These are phyloP conservation scores for Agrenia bidenticulata DNA, from an alignment of 2,888 invertebrate genomes.

Conservation along the genomic window DNA sequence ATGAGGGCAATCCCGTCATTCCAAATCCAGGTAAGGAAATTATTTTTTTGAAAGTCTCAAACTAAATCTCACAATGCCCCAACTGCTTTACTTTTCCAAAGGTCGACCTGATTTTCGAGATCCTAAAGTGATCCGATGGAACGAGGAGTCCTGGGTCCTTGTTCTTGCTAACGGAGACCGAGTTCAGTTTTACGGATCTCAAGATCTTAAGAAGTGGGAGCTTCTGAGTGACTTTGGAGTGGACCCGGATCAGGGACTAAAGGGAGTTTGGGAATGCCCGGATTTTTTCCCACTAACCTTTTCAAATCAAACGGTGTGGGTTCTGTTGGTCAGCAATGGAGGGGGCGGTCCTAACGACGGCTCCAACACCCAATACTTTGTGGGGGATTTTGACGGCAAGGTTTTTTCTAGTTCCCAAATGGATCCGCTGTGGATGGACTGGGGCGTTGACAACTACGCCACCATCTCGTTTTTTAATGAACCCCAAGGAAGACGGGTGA, in stretches of 20 bases:
- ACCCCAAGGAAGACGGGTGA: conserved; percentile 23
- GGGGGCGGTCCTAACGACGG: conserved; percentile 47
- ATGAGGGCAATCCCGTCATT: conserved; percentile 43
- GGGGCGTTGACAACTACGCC: conserved; percentile 51
- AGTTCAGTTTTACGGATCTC: conserved; percentile 37
- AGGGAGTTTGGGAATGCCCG: conserved; percentile 50
- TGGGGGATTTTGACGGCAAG: conserved; percentile 42
- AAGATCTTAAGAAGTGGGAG: conserved; percentile 40
- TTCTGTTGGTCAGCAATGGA: conserved; percentile 42
- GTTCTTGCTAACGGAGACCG: conserved; percentile 39
- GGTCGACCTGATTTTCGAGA: conserved; percentile 43
- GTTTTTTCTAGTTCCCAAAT: conserved; percentile 27
- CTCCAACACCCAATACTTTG: conserved; percentile 48
- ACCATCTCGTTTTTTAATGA: conserved; percentile 46
- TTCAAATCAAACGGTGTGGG: conserved; percentile 32
- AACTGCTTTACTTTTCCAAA: not conserved
- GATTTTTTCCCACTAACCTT: conserved; percentile 35
- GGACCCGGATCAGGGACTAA: conserved; percentile 30
- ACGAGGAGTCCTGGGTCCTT: conserved; percentile 36
- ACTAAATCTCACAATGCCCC: not conserved
- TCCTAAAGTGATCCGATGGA: conserved; percentile 37
- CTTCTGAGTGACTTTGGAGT: conserved; percentile 41
- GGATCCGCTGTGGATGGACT: conserved; percentile 48
- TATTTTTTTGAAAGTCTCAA: no score
- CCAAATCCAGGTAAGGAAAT: conserved; percentile 24